Evolutionary conservation across 1,140 invertebrate genomes (phyloP).

Genomic region (Bombus confusus): DNA sequence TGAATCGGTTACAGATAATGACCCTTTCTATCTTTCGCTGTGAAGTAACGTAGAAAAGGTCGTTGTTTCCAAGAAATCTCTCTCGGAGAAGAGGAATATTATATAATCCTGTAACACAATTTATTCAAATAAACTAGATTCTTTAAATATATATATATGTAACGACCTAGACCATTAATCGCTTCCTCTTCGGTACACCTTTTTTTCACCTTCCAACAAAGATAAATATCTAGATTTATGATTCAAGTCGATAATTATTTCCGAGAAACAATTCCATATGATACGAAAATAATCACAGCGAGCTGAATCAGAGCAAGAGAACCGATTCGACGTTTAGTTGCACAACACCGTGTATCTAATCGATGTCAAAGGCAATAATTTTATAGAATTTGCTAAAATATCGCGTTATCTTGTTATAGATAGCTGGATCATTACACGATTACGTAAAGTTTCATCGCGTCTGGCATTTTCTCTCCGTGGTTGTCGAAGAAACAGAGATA

Average conservation of each 20-base stretch:
- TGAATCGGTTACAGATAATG: too few relatives aligned
- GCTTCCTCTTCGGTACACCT: background rate
- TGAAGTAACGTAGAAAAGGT: too few relatives aligned
- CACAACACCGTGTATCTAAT: background rate
- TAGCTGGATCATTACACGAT: conserved; percentile 1
- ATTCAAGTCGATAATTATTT: background rate
- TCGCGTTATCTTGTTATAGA: conserved; percentile 17
- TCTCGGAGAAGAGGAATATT: too few relatives aligned
- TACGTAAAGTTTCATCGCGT: conserved; percentile 20
- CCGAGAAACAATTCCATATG: background rate
- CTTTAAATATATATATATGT: background rate
- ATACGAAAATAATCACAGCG: background rate
- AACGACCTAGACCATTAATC: background rate
- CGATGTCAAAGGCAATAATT: conserved; percentile 13
- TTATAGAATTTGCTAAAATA: conserved; percentile 31
- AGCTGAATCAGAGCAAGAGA: background rate
- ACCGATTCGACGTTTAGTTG: background rate
- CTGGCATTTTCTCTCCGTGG: conserved; percentile 1
- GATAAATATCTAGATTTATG: background rate
- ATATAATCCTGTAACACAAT: too few relatives aligned
- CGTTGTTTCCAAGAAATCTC: too few relatives aligned
- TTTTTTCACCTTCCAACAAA: background rate
- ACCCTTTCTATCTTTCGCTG: too few relatives aligned
- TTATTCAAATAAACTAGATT: background rate
- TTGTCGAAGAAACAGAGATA: background rate